Percentiles rank a stretch among this genome's conserved stretches.
phyloP scores from a whole-genome alignment of 2,797 vertebrate genomes.

The Syndactyla subalaris region DNA sequence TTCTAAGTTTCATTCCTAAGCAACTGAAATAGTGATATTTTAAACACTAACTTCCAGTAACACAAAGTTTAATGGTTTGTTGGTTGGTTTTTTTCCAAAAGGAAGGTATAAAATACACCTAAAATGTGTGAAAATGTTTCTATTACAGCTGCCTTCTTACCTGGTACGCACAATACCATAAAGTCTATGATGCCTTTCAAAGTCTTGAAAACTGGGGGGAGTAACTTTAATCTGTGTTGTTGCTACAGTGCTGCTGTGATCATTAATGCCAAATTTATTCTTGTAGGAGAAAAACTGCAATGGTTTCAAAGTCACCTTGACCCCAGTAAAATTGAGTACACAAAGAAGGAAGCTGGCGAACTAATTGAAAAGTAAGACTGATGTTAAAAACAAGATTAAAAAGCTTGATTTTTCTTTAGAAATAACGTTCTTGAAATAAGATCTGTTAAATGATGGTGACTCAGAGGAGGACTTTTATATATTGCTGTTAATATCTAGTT shows the following conservation, averaged over 20 bases:
- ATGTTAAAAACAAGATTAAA: neutral
- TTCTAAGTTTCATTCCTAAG: neutral
- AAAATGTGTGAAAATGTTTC: neutral
- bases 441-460: neutral
- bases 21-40: neutral
- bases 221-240: neutral
- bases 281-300: conserved; percentile 90
- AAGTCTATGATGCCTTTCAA: neutral
- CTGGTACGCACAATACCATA: neutral
- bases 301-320: conserved; percentile 95
- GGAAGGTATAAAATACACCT: neutral
- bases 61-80: accelerated
- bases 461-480: neutral
- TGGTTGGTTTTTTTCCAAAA: neutral
- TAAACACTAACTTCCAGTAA: neutral
- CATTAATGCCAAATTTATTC: conserved; percentile 17
- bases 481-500: neutral
- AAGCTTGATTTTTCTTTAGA: neutral
- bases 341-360: conserved; percentile 87
- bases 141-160: neutral
- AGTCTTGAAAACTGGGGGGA: neutral
- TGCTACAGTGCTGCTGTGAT: neutral
- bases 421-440: neutral
- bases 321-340: conserved; percentile 82
- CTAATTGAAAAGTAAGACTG: conserved; percentile 87